Evolutionary conservation across 2,113 vertebrate genomes (phyloP).

Genomic region (Toxotes chatareus): DNA sequence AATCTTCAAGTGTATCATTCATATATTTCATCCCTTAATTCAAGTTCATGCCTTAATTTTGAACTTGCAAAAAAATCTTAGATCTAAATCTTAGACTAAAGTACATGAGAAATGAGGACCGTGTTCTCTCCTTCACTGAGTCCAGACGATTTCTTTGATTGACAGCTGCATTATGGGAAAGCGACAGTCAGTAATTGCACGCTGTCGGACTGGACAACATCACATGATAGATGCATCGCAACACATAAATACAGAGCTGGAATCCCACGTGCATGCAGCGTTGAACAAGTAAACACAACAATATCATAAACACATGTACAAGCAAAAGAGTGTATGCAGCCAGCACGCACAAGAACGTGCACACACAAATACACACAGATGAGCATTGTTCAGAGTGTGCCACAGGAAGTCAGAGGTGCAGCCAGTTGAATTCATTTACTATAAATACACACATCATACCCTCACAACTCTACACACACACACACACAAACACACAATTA

Average conservation of each 20-base stretch:
- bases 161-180: slow-evolving; percentile 60
- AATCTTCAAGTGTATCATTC: too few species aligned
- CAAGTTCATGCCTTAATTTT: too few species aligned
- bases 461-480: slow-evolving; percentile 24
- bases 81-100: background rate
- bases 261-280: background rate
- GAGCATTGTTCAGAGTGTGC: slow-evolving; percentile 35
- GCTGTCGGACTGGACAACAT: slow-evolving; percentile 28
- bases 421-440: slow-evolving; percentile 68
- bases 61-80: too few species aligned
- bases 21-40: too few species aligned
- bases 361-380: slow-evolving; percentile 8
- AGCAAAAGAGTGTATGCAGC: background rate
- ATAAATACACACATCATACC: slow-evolving; percentile 66
- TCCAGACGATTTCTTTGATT: slow-evolving; percentile 11
- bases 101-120: background rate
- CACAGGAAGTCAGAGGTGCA: slow-evolving; percentile 61
- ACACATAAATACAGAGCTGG: background rate
- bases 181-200: slow-evolving; percentile 41
- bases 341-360: background rate
- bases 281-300: background rate
- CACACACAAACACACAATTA: slow-evolving; percentile 3
- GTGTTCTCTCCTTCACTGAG: slow-evolving; percentile 2
- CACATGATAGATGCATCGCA: background rate
- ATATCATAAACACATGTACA: background rate